Evolutionary conservation across 2,888 invertebrate species (phyloP).

Genomic region (Acheta domesticus): DNA sequence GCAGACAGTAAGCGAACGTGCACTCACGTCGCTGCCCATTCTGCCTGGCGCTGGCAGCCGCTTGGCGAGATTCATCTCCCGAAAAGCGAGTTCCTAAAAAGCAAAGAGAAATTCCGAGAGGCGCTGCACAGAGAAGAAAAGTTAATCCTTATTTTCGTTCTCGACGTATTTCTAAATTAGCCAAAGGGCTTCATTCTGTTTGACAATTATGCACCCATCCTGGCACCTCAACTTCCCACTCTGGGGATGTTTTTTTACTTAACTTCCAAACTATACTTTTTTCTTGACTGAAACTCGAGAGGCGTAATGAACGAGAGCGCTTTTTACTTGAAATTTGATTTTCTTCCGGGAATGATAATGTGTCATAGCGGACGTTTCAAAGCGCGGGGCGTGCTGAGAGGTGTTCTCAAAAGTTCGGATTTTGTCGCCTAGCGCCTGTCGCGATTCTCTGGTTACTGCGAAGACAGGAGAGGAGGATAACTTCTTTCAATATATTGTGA

Average conservation of each 20-base stretch:
- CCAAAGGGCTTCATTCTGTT: conserved; percentile 46
- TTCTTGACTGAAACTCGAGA: neutral
- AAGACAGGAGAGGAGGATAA: too few species aligned
- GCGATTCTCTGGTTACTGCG: too few species aligned
- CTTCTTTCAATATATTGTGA: too few species aligned
- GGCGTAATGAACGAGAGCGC: neutral
- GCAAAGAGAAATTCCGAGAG: neutral
- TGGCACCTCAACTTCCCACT: conserved; percentile 26
- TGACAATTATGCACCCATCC: conserved; percentile 48
- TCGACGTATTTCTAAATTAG: conserved; percentile 29
- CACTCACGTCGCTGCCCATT: neutral
- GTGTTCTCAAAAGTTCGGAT: neutral
- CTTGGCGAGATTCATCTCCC: neutral
- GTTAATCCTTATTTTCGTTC: conserved; percentile 6
- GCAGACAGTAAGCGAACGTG: neutral
- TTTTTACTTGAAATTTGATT: conserved; percentile 10
- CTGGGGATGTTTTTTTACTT: neutral
- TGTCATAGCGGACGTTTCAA: neutral
- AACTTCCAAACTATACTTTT: conserved; percentile 1
- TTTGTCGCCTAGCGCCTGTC: too few species aligned
- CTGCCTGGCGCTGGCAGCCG: neutral
- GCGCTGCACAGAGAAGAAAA: neutral
- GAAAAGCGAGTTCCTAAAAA: neutral
- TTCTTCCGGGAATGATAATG: conserved; percentile 9
- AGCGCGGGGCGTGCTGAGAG: neutral